These are phyloP conservation scores for Emys orbicularis DNA, from an alignment of 2,797 vertebrate genomes.

Conservation along the genomic window DNA sequence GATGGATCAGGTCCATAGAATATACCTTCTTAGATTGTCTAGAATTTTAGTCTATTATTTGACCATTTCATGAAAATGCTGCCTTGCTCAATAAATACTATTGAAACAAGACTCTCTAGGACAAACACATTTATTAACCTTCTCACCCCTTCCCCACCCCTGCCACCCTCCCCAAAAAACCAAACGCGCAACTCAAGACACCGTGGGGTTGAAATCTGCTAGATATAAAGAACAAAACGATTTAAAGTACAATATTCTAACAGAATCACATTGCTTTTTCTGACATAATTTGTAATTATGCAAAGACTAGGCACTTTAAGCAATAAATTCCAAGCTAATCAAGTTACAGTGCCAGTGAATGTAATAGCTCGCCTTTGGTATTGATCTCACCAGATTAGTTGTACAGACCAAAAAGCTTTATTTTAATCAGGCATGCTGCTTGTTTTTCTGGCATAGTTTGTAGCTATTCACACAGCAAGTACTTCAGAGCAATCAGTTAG, in stretches of 20 bases:
- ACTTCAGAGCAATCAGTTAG: not conserved
- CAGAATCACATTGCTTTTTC: not conserved
- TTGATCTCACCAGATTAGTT: not conserved
- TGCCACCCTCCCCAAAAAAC: not conserved
- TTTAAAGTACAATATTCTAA: not conserved
- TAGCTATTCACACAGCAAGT: not conserved
- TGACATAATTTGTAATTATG: not conserved
- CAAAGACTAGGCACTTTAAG: not conserved
- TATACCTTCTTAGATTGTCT: not conserved
- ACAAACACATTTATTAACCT: not conserved
- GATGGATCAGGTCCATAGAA: not conserved
- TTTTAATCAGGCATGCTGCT: not conserved
- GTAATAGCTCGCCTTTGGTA: not conserved
- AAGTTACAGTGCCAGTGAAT: not conserved
- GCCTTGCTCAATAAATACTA: not conserved
- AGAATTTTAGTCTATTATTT: not conserved
- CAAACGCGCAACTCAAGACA: not conserved
- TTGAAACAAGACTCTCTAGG: not conserved
- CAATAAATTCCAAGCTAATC: not conserved
- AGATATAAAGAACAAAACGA: not conserved
- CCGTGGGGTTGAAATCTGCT: not conserved
- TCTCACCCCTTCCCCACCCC: no score
- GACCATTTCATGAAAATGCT: not conserved
- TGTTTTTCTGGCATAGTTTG: not conserved
- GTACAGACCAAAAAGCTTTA: accelerated